Percentiles rank a stretch among this genome's conserved stretches.
Evolutionary conservation across 2,797 vertebrate genomes (phyloP).

Genomic region (Sebastes umbrosus): DNA sequence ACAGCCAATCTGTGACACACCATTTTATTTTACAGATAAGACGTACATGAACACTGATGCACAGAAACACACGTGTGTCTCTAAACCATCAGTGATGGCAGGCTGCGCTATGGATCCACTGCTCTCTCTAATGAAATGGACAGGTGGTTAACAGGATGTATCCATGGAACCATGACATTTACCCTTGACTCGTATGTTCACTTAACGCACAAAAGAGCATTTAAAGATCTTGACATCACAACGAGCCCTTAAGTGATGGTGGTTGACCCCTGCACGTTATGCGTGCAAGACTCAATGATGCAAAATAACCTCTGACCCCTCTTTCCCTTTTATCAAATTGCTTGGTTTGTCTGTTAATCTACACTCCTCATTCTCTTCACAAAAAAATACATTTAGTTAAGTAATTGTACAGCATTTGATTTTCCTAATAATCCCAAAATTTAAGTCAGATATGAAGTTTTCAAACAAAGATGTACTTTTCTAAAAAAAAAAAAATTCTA

Average conservation of each 20-base stretch:
- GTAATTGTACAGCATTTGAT: neutral
- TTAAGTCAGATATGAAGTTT: neutral
- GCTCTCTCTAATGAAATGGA: constrained; percentile 31
- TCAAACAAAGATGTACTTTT: neutral
- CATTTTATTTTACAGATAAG: constrained; percentile 27
- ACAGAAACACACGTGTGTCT: neutral
- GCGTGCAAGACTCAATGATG: neutral
- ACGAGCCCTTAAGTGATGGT: neutral
- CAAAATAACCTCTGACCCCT: constrained; percentile 1
- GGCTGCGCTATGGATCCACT: neutral
- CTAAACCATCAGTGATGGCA: neutral
- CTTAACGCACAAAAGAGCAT: neutral
- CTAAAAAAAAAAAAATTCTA: neutral
- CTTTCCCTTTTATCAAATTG: constrained; percentile 2
- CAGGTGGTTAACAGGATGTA: constrained; percentile 16
- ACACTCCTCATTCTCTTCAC: neutral
- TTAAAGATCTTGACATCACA: constrained; percentile 2
- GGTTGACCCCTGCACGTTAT: constrained; percentile 17
- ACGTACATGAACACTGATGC: neutral
- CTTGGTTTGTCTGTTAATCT: neutral
- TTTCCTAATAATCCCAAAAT: neutral
- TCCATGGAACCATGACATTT: constrained; percentile 28
- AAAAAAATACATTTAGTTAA: neutral
- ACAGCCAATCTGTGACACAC: neutral
- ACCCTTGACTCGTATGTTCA: constrained; percentile 14